phyloP scores from a whole-genome alignment of 64 coral and sea anemone species.

The Hydrozoanthus tunicans region DNA sequence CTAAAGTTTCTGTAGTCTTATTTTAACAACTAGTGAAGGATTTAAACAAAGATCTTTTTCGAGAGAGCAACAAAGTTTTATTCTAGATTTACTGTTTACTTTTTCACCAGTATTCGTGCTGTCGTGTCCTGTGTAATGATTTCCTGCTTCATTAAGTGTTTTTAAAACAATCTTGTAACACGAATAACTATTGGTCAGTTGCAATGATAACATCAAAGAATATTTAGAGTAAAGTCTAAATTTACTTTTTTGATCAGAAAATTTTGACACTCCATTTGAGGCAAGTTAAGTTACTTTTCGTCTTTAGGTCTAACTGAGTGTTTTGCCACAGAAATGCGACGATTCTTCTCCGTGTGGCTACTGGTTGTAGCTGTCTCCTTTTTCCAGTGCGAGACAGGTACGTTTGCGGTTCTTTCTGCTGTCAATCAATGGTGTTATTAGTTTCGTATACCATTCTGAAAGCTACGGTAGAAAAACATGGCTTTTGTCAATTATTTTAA shows the following conservation, averaged over 20 bases:
- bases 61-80: neutral
- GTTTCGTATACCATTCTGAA: neutral
- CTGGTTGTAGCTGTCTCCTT: neutral
- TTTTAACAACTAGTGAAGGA: neutral
- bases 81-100: neutral
- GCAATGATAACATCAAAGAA: slow-evolving; percentile 2
- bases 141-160: slow-evolving; percentile 48
- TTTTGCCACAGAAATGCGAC: slow-evolving; percentile 14
- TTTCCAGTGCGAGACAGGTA: neutral
- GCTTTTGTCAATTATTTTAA: no score
- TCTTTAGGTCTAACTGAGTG: neutral
- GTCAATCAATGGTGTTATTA: neutral
- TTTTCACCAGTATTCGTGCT: slow-evolving; percentile 29
- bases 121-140: slow-evolving; percentile 14
- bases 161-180: slow-evolving; percentile 18
- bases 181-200: slow-evolving; percentile 12
- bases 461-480: neutral
- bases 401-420: neutral
- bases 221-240: slow-evolving; percentile 31
- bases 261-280: neutral
- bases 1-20: neutral
- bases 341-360: neutral
- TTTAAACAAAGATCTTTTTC: no score
- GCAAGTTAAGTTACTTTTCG: neutral
- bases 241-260: slow-evolving; percentile 21